Evolutionary conservation across 2,113 vertebrate genomes (phyloP).

Genomic region (Leptosomus discolor): DNA sequence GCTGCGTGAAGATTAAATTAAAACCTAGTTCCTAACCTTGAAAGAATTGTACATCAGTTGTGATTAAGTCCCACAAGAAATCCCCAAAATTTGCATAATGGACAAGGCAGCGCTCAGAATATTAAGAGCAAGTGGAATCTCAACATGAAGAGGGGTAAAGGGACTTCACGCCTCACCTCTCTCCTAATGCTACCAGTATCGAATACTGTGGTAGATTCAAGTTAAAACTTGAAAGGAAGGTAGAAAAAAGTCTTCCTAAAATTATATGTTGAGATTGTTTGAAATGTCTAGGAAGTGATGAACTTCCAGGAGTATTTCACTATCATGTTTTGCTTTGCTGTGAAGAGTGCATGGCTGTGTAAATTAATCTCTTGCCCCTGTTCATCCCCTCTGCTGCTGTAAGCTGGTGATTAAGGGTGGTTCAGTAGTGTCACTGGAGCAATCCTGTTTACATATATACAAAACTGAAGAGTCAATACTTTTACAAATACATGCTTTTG

Average conservation of each 20-base stretch:
- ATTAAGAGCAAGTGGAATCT: neutral
- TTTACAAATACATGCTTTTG: neutral
- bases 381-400: neutral
- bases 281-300: neutral
- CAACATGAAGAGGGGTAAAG: neutral
- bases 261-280: neutral
- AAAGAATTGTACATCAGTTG: neutral
- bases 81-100: neutral
- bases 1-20: neutral
- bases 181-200: neutral
- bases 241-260: neutral
- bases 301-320: neutral
- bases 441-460: accelerated
- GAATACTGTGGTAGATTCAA: neutral
- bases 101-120: neutral
- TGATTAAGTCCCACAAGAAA: neutral
- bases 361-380: neutral
- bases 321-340: neutral
- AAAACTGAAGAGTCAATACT: neutral
- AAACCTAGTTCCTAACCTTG: neutral
- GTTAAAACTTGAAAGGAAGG: neutral
- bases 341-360: neutral
- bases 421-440: neutral
- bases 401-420: neutral
- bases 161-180: neutral